Percentiles rank a stretch among this genome's conserved stretches.
Conservation (phyloP, 2,113 vertebrate genomes). For the Nasalis larvatus region DNA sequence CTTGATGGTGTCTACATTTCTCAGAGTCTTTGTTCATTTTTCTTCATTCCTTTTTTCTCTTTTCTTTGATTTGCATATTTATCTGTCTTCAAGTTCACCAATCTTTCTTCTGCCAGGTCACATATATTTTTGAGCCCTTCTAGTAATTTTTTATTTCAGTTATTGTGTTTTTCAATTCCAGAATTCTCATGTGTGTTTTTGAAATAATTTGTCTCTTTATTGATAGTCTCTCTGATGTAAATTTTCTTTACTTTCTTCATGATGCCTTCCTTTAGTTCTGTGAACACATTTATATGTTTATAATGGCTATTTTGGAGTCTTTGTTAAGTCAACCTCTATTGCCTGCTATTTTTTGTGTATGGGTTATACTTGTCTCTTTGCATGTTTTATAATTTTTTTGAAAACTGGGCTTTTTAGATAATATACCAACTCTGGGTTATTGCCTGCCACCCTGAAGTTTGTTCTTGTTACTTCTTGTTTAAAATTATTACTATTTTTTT, state of each 20-base stretch:
- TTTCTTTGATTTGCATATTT: neutral
- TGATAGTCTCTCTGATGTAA: neutral
- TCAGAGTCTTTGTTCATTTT: neutral
- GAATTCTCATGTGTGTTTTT: neutral
- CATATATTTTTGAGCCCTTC: neutral
- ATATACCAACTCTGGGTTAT: neutral
- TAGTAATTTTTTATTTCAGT: neutral
- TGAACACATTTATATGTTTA: neutral
- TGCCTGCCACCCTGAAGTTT: neutral
- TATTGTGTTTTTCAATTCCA: neutral
- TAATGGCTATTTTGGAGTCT: neutral
- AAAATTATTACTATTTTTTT: neutral
- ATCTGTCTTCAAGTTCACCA: neutral
- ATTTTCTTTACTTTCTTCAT: neutral
- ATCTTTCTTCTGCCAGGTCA: neutral
- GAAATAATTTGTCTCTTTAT: neutral
- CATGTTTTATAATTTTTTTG: neutral
- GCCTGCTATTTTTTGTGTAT: neutral
- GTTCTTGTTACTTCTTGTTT: neutral
- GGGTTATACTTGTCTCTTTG: neutral
- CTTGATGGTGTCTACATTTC: neutral
- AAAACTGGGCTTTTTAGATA: neutral
- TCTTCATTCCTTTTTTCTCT: neutral
- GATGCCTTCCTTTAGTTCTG: neutral
- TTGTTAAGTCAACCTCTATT: neutral